Conservation (phyloP, 2,888 invertebrate genomes). For the Phalera bucephala region DNA sequence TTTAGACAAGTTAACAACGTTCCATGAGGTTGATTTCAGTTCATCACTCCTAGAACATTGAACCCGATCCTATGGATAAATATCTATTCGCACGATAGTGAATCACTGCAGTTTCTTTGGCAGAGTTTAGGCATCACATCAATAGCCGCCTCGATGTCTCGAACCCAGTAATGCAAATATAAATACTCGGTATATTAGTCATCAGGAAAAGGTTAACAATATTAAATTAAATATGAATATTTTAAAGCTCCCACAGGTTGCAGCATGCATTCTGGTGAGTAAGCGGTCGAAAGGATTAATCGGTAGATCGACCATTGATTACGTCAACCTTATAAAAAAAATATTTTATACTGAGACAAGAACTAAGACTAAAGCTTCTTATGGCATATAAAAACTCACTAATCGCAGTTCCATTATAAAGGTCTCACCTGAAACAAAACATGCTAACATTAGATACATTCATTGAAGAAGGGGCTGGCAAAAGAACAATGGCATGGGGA, state of each 20-base stretch:
- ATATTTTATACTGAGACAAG: constrained; percentile 20
- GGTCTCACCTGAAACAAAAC: constrained; percentile 52
- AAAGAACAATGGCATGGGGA: constrained; percentile 64
- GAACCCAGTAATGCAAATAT: constrained; percentile 35
- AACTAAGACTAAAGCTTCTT: constrained; percentile 18
- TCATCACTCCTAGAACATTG: constrained; percentile 35
- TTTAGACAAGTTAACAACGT: constrained; percentile 51
- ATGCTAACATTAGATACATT: constrained; percentile 54
- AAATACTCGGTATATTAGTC: constrained; percentile 53
- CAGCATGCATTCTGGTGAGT: constrained; percentile 50
- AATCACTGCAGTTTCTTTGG: constrained; percentile 7
- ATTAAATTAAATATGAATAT: constrained; percentile 58
- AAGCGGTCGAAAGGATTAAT: constrained; percentile 54
- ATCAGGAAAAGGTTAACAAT: constrained; percentile 53
- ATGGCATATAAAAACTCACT: constrained; percentile 8
- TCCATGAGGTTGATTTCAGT: constrained; percentile 42
- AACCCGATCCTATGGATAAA: constrained; percentile 19
- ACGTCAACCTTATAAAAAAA: constrained; percentile 47
- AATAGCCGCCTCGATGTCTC: constrained; percentile 14
- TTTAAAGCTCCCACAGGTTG: constrained; percentile 42
- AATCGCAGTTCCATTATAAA: constrained; percentile 19
- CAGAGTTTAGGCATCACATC: constrained; percentile 6
- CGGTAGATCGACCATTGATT: constrained; percentile 58
- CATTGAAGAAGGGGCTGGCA: constrained; percentile 33
- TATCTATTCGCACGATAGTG: constrained; percentile 10